Evolutionary conservation across 2,888 invertebrate genomes (phyloP).

Genomic region (Tetragnatha montana): DNA sequence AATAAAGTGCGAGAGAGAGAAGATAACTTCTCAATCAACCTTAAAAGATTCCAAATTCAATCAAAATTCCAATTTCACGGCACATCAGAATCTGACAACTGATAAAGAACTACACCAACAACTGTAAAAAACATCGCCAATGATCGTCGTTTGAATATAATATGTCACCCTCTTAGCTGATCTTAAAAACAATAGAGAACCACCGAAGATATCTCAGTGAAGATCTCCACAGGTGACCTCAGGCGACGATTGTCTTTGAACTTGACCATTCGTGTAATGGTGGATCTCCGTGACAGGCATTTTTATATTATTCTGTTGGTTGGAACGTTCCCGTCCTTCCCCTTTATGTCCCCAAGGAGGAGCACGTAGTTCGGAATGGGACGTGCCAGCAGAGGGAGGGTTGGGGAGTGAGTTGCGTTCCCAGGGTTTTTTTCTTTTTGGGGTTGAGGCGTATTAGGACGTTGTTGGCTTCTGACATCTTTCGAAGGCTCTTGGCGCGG

Average conservation of each 20-base stretch:
- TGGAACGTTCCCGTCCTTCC: neutral
- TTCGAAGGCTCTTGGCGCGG: neutral
- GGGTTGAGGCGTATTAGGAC: slow-evolving; percentile 5
- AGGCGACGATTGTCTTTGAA: slow-evolving; percentile 59
- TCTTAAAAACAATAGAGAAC: slow-evolving; percentile 31
- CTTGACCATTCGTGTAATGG: slow-evolving; percentile 63
- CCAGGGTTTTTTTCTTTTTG: slow-evolving; percentile 4
- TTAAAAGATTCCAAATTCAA: neutral
- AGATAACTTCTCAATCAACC: neutral
- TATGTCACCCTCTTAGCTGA: slow-evolving; percentile 52
- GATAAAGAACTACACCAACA: neutral
- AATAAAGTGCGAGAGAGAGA: no score
- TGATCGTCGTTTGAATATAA: slow-evolving; percentile 11
- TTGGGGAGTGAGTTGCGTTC: neutral
- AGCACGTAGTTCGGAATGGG: neutral
- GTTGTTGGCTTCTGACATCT: slow-evolving; percentile 8
- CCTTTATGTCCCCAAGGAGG: neutral
- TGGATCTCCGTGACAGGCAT: slow-evolving; percentile 51
- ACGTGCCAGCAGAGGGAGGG: no score
- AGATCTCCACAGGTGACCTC: slow-evolving; percentile 5
- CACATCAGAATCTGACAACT: neutral
- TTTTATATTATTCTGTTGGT: slow-evolving; percentile 39
- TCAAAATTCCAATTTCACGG: neutral
- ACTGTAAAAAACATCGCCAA: neutral
- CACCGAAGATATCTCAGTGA: slow-evolving; percentile 8